Base-by-base conservation (phyloP, 2,113 vertebrate genomes). In the Limanda limanda region DNA sequence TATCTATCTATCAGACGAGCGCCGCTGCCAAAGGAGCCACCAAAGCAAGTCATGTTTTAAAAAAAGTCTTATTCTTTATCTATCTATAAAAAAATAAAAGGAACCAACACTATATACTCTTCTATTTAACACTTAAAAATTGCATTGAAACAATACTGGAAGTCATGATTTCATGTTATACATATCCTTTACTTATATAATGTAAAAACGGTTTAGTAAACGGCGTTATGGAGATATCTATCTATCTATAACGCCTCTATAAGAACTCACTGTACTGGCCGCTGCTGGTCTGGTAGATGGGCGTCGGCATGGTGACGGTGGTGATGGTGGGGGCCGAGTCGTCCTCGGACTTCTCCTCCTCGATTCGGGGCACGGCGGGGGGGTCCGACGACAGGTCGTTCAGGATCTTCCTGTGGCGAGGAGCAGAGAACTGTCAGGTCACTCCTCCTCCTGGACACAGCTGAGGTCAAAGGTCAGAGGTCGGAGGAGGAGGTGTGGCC, bases 181-280 rank as follows among this genome's bases (percentile, higher is more conserved):
- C 45, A 23, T 51, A 23, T 54, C 24, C 55, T 45, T 57, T 5
- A 68, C 63, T 21, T 15, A 35, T 24, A 37, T 45, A 72, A 85
- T 62, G 10, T 58, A 11, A 40, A 40, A 31, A 11, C 45, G 60
- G 37, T 73, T 73, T 9, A 64, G 54, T 42, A 21, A 17, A 51
- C 20, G 24, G n/a, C n/a, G n/a, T n/a, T n/a, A n/a, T n/a, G n/a
- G n/a, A n/a, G n/a, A n/a, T n/a, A n/a, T n/a, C n/a, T n/a, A n/a
- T n/a, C n/a, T n/a, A n/a, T n/a, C n/a, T n/a, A n/a, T n/a, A n/a
- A n/a, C n/a, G n/a, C n/a, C n/a, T n/a, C n/a, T n/a, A n/a, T n/a
- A n/a, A n/a, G n/a, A n/a, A n/a, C n/a, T 92, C 92, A 99, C 98
- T 99, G 90, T 99, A 99, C 92, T 99, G 98, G 86, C 98, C 98